Conservation (phyloP, 2,113 vertebrate species). For the Pteropus alecto region DNA sequence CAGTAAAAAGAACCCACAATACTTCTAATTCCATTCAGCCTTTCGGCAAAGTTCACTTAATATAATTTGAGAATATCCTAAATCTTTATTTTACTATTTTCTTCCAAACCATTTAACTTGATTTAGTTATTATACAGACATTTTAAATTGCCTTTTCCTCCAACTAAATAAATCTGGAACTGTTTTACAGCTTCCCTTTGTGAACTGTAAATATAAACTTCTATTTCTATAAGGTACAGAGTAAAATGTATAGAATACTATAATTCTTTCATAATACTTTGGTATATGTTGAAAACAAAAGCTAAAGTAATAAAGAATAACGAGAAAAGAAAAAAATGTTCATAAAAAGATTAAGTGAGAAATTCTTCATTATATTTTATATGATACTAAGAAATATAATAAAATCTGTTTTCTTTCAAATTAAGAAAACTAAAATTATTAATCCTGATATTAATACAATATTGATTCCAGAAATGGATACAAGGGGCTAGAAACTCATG, state of each 20-base stretch:
- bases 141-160: conserved; percentile 28
- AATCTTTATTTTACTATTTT: conserved; percentile 20
- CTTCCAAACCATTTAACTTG: not conserved
- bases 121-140: not conserved
- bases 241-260: not conserved
- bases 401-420: conserved; percentile 1
- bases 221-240: not conserved
- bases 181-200: not conserved
- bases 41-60: not conserved
- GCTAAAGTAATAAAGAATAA: not conserved
- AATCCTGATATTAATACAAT: conserved; percentile 2
- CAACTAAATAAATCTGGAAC: not conserved
- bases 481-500: not conserved
- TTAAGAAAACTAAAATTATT: conserved; percentile 36
- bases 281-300: not conserved
- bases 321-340: not conserved
- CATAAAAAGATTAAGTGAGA: not conserved
- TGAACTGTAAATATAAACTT: not conserved
- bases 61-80: not conserved
- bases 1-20: not conserved
- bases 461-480: not conserved
- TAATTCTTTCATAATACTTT: conserved; percentile 19
- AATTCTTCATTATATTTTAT: not conserved
- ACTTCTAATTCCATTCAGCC: conserved; percentile 19
- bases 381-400: not conserved